These are phyloP conservation scores for Mesorhabditis belari DNA, from an alignment of 2,888 invertebrate genomes.

Conservation along the genomic window DNA sequence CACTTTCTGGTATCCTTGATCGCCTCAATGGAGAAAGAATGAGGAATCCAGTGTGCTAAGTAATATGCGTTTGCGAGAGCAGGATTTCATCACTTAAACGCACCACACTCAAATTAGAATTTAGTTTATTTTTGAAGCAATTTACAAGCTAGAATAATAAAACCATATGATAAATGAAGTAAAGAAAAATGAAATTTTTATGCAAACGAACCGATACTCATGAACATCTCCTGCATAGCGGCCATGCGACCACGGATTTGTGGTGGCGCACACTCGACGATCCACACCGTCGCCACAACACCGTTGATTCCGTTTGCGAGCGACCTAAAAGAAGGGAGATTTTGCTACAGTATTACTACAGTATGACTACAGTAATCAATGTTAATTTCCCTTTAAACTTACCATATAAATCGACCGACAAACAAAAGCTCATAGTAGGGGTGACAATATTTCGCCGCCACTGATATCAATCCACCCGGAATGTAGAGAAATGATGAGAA, in stretches of 20 bases:
- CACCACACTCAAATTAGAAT: too few species aligned
- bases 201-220: slow-evolving; percentile 14
- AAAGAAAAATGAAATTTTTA: background rate
- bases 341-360: background rate
- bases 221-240: slow-evolving; percentile 29
- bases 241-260: slow-evolving; percentile 25
- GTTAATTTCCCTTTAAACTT: background rate
- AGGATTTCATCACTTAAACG: too few species aligned
- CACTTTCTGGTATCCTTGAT: too few species aligned
- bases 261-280: slow-evolving; percentile 26
- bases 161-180: background rate
- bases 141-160: too few species aligned
- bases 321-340: slow-evolving; percentile 9
- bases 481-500: slow-evolving; percentile 7
- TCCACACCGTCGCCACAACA: slow-evolving; percentile 30
- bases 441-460: slow-evolving; percentile 9
- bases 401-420: slow-evolving; percentile 19
- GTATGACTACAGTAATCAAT: background rate
- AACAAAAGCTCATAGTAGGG: slow-evolving; percentile 15
- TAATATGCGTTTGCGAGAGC: too few species aligned
- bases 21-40: too few species aligned
- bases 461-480: slow-evolving; percentile 13
- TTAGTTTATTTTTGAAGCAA: too few species aligned
- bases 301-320: slow-evolving; percentile 21
- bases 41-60: too few species aligned